Percentiles rank a stretch among this genome's conserved stretches.
These are phyloP conservation scores for Athrips mouffetella DNA, from an alignment of 2,888 invertebrate genomes.

Conservation along the genomic window DNA sequence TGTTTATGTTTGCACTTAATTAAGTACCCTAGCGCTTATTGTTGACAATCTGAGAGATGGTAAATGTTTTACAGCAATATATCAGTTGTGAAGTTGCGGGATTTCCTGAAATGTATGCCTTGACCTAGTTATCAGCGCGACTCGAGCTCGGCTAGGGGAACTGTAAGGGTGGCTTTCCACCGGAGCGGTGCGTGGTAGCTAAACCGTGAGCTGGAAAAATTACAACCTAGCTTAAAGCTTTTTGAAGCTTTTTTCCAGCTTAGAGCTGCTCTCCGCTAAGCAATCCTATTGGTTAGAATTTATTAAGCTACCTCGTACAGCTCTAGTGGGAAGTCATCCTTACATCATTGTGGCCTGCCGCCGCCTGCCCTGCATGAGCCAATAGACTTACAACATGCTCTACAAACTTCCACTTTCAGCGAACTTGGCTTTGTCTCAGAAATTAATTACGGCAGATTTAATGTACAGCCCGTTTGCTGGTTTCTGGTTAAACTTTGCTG, in stretches of 20 bases:
- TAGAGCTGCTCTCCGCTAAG: too few relatives aligned
- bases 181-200: too few relatives aligned
- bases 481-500: constrained; percentile 1
- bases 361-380: constrained; percentile 11
- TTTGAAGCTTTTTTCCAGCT: too few relatives aligned
- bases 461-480: neutral
- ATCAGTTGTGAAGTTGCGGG: constrained; percentile 5
- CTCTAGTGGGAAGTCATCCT: too few relatives aligned
- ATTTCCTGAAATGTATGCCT: constrained; percentile 9
- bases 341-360: constrained; percentile 9
- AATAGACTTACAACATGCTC: constrained; percentile 10
- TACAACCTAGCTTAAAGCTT: too few relatives aligned
- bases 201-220: too few relatives aligned
- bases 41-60: constrained; percentile 5
- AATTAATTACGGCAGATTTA: neutral
- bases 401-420: constrained; percentile 7
- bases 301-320: too few relatives aligned
- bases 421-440: constrained; percentile 5
- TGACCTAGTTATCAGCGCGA: constrained; percentile 11
- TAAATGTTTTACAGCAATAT: constrained; percentile 5
- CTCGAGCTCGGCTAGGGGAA: constrained; percentile 5
- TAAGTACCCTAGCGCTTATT: constrained; percentile 7
- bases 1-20: constrained; percentile 13
- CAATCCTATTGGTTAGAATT: too few relatives aligned
- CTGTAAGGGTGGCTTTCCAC: too few relatives aligned